Conservation (phyloP, 2,888 invertebrate genomes). For the Neoascia interrupta region DNA sequence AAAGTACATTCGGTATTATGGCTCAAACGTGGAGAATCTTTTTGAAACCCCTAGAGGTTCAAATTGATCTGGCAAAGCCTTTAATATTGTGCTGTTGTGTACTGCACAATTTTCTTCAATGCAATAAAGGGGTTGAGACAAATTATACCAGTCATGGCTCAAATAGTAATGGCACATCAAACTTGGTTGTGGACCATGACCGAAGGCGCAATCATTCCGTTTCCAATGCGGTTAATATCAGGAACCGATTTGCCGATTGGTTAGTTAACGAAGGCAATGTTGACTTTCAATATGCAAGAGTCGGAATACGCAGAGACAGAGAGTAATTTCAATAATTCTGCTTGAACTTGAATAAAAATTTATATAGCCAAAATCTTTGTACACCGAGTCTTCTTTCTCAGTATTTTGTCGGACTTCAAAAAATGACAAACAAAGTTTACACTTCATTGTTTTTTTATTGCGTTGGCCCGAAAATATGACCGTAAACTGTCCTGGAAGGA, state of each 20-base stretch:
- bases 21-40: too few relatives aligned
- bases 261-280: background rate
- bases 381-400: too few relatives aligned
- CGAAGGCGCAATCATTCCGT: background rate
- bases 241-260: background rate
- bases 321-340: too few relatives aligned
- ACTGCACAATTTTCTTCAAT: background rate
- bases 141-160: too few relatives aligned
- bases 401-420: too few relatives aligned
- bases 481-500: background rate
- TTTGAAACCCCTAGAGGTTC: too few relatives aligned
- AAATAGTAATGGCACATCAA: background rate
- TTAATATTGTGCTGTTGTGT: too few relatives aligned
- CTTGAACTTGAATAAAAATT: background rate
- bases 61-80: background rate
- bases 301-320: background rate
- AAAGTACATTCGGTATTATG: too few relatives aligned
- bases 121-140: too few relatives aligned
- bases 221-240: background rate
- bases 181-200: background rate
- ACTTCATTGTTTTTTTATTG: background rate
- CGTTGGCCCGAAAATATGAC: too few relatives aligned
- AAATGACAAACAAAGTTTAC: too few relatives aligned
- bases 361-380: background rate
- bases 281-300: too few relatives aligned